Evolutionary conservation across 2,797 vertebrate genomes (phyloP), one percentile per base, ranked within the genome.

Genomic region (Setipinna tenuifilis): DNA sequence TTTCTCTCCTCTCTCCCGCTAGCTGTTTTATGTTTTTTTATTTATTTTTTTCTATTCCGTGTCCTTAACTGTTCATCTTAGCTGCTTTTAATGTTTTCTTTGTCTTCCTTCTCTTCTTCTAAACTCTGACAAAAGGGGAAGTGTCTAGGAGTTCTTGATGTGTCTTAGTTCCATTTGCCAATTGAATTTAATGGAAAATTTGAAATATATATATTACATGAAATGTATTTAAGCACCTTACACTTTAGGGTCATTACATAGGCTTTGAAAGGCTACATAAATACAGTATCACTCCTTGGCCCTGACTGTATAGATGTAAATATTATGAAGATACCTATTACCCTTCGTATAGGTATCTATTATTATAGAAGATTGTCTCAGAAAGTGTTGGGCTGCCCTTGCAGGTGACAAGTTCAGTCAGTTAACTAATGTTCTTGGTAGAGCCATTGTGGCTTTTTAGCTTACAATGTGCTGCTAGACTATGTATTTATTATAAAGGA

Each of bases 1-100:
- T 90, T 93, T 83, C 87, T 86, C 82, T 87, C 88, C 83, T 88
- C 78, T 85, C 81, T 16, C 57, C 75, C 48, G 28, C 16, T 17
- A 44, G 78, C 83, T 59, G 31, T 59, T 58, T 81, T 68, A 59
- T 85, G 85, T 88, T 81, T 85, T 82, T 84, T 90, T 88, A 91
- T 65, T 87, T 82, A n/a, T 75, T 85, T 89, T 75, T 88, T 81
- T 84, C 58, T 84, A 44, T 82, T 75, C 58, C 11, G 14, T 85
- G 48, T 87, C 75, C 61, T 86, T 85, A 25, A 86, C 54, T 90
- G 85, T 86, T 84, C 59, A 85, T 85, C 86, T 82, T 62, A 81
- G 68, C 58, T 82, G 44, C 5, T 23, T 54, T 81, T 28, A 62
- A 23, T 31, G n/a, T 28, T 75, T 2, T 19, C 68, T 31, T 68